Percentiles rank a stretch among this genome's conserved stretches.
Conservation (phyloP, 2,113 vertebrate genomes). For the Plestiodon gilberti region DNA sequence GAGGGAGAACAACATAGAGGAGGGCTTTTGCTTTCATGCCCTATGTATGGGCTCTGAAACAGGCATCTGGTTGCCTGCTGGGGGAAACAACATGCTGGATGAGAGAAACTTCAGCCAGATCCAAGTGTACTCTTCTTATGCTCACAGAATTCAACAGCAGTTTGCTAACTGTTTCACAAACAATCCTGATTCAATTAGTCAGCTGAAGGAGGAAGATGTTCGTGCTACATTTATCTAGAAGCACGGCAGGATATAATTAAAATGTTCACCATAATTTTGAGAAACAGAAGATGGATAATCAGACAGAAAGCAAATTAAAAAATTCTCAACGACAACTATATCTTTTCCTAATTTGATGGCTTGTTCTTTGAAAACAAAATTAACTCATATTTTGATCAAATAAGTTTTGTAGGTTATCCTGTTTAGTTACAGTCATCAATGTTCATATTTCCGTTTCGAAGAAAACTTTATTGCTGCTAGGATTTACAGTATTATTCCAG, state of each 20-base stretch:
- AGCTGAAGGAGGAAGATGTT: neutral
- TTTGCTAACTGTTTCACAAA: neutral
- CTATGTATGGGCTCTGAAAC: neutral
- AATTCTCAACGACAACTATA: neutral
- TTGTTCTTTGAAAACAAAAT: constrained; percentile 20
- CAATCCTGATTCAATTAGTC: neutral
- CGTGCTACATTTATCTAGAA: constrained; percentile 1
- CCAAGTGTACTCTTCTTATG: neutral
- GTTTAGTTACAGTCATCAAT: neutral
- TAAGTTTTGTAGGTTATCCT: neutral
- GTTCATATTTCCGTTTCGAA: neutral
- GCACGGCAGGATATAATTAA: constrained; percentile 15
- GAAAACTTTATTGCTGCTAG: neutral
- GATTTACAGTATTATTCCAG: neutral
- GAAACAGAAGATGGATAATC: neutral
- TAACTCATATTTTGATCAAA: neutral
- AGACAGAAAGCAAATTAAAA: neutral
- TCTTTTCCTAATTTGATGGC: neutral
- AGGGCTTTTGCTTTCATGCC: too few relatives aligned
- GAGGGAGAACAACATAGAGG: too few relatives aligned
- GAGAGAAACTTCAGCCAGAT: neutral
- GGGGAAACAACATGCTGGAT: neutral
- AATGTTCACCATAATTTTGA: neutral
- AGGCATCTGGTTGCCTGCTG: neutral
- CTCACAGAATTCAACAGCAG: neutral